phyloP scores from a whole-genome alignment of 2,113 vertebrate genomes.

The Zeus faber region DNA sequence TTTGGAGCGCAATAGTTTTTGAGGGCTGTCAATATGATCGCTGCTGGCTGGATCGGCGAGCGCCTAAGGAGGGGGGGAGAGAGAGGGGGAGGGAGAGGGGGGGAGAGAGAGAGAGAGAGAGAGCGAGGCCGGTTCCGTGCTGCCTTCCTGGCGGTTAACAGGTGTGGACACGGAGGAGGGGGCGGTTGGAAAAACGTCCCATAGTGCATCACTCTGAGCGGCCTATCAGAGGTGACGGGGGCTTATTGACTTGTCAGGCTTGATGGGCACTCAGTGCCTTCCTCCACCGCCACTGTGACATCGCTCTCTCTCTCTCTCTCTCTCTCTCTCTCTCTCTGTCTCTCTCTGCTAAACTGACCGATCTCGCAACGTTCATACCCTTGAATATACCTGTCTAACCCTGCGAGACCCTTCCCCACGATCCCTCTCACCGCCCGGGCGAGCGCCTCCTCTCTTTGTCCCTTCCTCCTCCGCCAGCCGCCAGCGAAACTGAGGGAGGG shows the following conservation, averaged over 20 bases:
- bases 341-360: background rate
- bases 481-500: too few relatives aligned
- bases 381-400: slow-evolving; percentile 48
- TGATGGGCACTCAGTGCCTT: slow-evolving; percentile 75
- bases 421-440: slow-evolving; percentile 27
- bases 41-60: background rate
- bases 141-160: slow-evolving; percentile 44
- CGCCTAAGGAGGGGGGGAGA: background rate
- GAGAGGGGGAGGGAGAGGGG: too few relatives aligned
- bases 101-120: too few relatives aligned
- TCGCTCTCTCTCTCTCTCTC: slow-evolving; percentile 21
- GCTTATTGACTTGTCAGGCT: slow-evolving; percentile 81
- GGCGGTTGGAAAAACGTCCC: slow-evolving; percentile 33
- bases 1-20: background rate
- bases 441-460: slow-evolving; percentile 11
- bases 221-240: slow-evolving; percentile 67
- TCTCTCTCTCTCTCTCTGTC: too few relatives aligned
- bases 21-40: slow-evolving; percentile 2
- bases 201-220: slow-evolving; percentile 68
- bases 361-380: background rate
- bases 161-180: slow-evolving; percentile 25
- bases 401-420: slow-evolving; percentile 74
- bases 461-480: too few relatives aligned
- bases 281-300: slow-evolving; percentile 53
- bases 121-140: slow-evolving; percentile 8